Conservation (phyloP, 2,113 vertebrate genomes). For the Recurvirostra avosetta region DNA sequence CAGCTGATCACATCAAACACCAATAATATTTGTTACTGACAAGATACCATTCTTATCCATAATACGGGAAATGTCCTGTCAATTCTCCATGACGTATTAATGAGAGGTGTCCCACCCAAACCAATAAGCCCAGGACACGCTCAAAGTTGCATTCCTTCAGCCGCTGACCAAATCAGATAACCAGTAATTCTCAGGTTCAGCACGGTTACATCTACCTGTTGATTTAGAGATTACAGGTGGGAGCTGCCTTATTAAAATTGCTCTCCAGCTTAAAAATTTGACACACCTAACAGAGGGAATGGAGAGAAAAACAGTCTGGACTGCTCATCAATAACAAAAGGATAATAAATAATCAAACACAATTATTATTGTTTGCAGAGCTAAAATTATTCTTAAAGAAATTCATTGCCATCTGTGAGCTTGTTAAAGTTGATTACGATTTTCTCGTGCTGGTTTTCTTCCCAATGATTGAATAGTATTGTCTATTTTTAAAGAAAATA, state of each 20-base stretch:
- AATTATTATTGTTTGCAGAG: neutral
- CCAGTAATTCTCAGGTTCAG: neutral
- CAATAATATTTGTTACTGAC: neutral
- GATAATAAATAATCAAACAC: neutral
- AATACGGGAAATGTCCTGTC: neutral
- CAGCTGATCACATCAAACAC: neutral
- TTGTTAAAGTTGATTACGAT: neutral
- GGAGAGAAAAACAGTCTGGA: neutral
- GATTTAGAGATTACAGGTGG: slow-evolving; percentile 15
- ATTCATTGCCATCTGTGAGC: slow-evolving; percentile 30
- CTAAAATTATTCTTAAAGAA: slow-evolving; percentile 27
- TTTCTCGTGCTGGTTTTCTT: neutral
- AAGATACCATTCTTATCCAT: neutral
- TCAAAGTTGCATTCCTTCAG: neutral
- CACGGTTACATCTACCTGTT: neutral
- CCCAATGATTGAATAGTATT: neutral
- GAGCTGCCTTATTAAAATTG: neutral
- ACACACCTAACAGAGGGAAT: neutral
- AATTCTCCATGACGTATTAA: neutral
- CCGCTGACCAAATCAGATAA: neutral
- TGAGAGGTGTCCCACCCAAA: neutral
- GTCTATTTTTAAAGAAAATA: slow-evolving; percentile 27
- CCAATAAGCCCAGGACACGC: neutral
- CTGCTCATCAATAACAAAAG: neutral
- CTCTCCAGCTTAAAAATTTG: neutral